A percentile compares a stretch with the other conserved stretches of the same genome.
Conservation (phyloP, 1,140 invertebrate genomes). For the Contarinia nasturtii region DNA sequence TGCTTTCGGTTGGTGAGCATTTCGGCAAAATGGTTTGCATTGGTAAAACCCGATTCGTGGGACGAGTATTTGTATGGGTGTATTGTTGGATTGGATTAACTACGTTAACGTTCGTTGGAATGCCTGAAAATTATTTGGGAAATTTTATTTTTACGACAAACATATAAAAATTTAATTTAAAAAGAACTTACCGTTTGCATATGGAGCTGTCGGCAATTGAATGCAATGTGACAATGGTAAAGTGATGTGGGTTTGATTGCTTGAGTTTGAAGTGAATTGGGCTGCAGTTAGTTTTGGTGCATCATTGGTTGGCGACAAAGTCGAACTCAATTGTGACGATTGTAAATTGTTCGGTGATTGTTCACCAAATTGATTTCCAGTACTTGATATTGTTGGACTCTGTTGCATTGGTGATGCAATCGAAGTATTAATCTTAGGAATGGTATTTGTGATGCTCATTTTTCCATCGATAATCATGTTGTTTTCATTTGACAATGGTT, state of each 20-base stretch:
- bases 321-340: conserved; percentile 4
- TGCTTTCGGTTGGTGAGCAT: conserved; percentile 9
- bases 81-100: conserved; percentile 39
- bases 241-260: conserved; percentile 1
- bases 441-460: too few relatives aligned
- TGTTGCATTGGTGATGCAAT: too few relatives aligned
- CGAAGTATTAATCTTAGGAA: too few relatives aligned
- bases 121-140: conserved; percentile 28
- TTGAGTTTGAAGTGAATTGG: neutral
- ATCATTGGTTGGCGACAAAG: neutral
- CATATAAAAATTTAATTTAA: too few relatives aligned
- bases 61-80: conserved; percentile 27
- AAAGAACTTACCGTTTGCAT: conserved; percentile 8
- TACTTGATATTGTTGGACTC: too few relatives aligned
- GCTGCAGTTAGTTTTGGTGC: neutral
- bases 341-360: too few relatives aligned
- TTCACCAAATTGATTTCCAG: conserved; percentile 13
- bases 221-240: conserved; percentile 21
- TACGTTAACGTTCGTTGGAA: conserved; percentile 41
- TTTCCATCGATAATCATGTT: too few relatives aligned
- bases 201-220: conserved; percentile 34
- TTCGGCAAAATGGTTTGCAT: conserved; percentile 34
- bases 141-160: too few relatives aligned
- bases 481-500: too few relatives aligned
- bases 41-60: conserved; percentile 54